Evolutionary conservation across 2,113 vertebrate genomes (phyloP).

Genomic region (Leucoraja erinaceus): DNA sequence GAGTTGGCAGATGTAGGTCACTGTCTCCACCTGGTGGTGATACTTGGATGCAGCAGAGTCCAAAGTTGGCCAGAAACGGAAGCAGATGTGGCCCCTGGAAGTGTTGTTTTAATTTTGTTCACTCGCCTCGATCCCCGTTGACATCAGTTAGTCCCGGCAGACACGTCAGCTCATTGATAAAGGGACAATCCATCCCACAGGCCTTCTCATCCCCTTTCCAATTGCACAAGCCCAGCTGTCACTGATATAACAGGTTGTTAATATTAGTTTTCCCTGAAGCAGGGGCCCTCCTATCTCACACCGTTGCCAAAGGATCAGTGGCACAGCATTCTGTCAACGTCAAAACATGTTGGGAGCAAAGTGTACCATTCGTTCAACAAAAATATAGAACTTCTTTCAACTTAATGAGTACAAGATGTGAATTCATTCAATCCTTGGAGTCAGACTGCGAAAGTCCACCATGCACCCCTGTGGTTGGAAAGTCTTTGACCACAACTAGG

Average conservation of each 20-base stretch:
- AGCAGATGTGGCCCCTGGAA: not conserved
- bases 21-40: constrained; percentile 24
- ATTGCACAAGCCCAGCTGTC: constrained; percentile 2
- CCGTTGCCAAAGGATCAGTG: constrained; percentile 7
- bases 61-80: not conserved
- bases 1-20: not conserved
- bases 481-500: not conserved
- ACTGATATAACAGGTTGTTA: not conserved
- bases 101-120: not conserved
- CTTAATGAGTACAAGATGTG: not conserved
- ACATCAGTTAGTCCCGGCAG: not conserved
- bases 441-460: not conserved
- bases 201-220: not conserved
- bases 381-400: not conserved
- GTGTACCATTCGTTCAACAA: not conserved
- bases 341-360: not conserved
- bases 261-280: constrained; percentile 1
- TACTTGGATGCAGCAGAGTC: not conserved
- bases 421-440: not conserved
- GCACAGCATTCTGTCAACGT: not conserved
- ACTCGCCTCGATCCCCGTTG: not conserved
- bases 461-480: not conserved
- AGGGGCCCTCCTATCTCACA: not conserved
- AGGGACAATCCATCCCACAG: not conserved
- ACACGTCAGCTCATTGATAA: constrained; percentile 7